Percentiles rank a stretch among this genome's conserved stretches.
Evolutionary conservation across 2,113 vertebrate species (phyloP).

Genomic region (Suncus etruscus): DNA sequence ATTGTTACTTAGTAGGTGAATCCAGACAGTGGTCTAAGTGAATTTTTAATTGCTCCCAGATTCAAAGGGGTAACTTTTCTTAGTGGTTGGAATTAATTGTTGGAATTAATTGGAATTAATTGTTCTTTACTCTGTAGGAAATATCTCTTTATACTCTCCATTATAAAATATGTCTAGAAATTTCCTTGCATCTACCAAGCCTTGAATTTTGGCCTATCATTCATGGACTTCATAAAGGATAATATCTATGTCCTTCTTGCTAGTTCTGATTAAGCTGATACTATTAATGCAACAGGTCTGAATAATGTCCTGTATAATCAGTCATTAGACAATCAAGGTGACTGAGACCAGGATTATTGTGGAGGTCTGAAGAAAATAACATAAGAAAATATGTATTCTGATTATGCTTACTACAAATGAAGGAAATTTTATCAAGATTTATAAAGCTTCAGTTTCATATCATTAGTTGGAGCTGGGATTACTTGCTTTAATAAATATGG

Average conservation of each 20-base stretch:
- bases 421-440: background rate
- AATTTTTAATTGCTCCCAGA: no score
- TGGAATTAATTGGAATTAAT: background rate
- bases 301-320: background rate
- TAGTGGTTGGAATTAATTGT: background rate
- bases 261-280: background rate
- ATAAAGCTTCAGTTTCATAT: no score
- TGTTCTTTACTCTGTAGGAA: background rate
- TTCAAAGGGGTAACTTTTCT: background rate
- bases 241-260: conserved; percentile 7
- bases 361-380: background rate
- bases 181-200: background rate
- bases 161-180: background rate
- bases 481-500: conserved; percentile 4
- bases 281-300: background rate
- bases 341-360: background rate
- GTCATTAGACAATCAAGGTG: background rate
- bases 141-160: background rate
- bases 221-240: background rate
- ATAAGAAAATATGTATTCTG: background rate
- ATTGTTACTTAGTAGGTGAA: no score
- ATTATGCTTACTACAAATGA: background rate
- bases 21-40: no score
- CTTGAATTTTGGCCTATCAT: background rate
- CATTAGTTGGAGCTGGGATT: background rate